Percentiles rank a stretch among this genome's conserved stretches.
These are phyloP conservation scores for Drosophila birchii DNA, from an alignment of 2,888 invertebrate species.

Conservation along the genomic window DNA sequence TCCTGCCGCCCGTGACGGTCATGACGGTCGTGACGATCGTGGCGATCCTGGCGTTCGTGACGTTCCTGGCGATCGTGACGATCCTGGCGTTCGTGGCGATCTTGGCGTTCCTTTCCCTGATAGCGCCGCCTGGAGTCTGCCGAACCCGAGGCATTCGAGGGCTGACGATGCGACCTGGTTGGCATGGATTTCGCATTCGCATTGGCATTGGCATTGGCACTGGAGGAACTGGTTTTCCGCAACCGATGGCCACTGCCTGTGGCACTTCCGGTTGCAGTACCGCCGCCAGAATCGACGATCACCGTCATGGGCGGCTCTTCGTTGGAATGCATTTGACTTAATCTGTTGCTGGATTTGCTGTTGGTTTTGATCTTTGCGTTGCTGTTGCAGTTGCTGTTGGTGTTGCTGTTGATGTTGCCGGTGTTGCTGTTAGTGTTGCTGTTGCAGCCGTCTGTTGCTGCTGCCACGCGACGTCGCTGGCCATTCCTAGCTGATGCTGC, in stretches of 20 bases:
- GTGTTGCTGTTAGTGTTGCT: conserved; percentile 16
- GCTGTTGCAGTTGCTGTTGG: conserved; percentile 46
- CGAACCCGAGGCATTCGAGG: conserved; percentile 57
- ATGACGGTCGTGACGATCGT: background rate
- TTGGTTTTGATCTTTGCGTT: conserved; percentile 37
- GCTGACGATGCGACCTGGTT: conserved; percentile 30
- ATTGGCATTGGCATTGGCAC: conserved; percentile 59
- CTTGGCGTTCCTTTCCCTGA: conserved; percentile 53
- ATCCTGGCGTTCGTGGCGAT: conserved; percentile 13
- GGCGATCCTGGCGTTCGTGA: background rate
- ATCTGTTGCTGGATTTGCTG: conserved; percentile 49
- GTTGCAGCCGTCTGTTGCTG: conserved; percentile 55
- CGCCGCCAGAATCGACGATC: conserved; percentile 64
- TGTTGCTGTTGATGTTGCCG: conserved; percentile 50
- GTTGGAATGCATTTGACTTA: conserved; percentile 81
- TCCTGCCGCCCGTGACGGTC: conserved; percentile 28
- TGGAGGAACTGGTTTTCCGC: conserved; percentile 81
- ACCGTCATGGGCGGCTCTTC: conserved; percentile 75
- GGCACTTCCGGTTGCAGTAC: conserved; percentile 28
- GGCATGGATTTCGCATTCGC: conserved; percentile 7
- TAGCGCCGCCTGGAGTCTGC: conserved; percentile 53
- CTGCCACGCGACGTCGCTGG: conserved; percentile 73
- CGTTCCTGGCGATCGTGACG: background rate
- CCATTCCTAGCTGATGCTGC: conserved; percentile 52
- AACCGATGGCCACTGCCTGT: conserved; percentile 51